phyloP scores from a whole-genome alignment of 2,113 vertebrate genomes.

The Nansenia antarctica region DNA sequence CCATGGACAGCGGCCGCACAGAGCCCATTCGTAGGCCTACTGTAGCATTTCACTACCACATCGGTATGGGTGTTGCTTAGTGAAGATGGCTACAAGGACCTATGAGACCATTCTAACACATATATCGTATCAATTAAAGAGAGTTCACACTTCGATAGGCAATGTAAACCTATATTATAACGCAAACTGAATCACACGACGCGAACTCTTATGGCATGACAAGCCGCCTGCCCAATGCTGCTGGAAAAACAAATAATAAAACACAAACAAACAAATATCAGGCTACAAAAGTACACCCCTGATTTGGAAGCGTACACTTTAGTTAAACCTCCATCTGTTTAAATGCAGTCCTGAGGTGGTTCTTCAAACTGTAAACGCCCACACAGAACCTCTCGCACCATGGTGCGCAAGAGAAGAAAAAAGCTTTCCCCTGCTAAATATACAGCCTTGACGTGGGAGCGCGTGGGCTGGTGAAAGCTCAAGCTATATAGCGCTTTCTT shows the following conservation, averaged over 20 bases:
- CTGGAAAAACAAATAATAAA: constrained; percentile 56
- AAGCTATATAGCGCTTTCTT: constrained; percentile 62
- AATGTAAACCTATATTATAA: background rate
- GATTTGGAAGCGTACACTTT: constrained; percentile 63
- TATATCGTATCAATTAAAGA: too few species aligned
- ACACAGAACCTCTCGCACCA: constrained; percentile 65
- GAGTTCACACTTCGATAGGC: background rate
- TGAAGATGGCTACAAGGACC: too few species aligned
- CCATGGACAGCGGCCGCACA: background rate
- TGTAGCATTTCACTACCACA: constrained; percentile 63
- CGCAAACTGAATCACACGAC: background rate
- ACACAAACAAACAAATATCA: constrained; percentile 70
- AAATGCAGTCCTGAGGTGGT: constrained; percentile 74
- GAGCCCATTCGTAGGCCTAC: background rate
- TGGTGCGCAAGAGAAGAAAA: constrained; percentile 54
- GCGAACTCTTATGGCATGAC: background rate
- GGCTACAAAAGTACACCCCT: constrained; percentile 59
- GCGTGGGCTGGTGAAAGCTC: constrained; percentile 66
- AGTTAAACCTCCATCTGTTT: constrained; percentile 76
- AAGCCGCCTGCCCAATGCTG: constrained; percentile 36
- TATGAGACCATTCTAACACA: too few species aligned
- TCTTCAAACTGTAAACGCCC: constrained; percentile 72
- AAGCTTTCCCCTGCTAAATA: constrained; percentile 64
- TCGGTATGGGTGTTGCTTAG: constrained; percentile 7
- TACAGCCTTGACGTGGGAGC: constrained; percentile 68